A percentile compares a stretch with the other conserved stretches of the same genome.
These are phyloP conservation scores for Lates calcarifer DNA, from an alignment of 2,113 vertebrate species.

Conservation along the genomic window DNA sequence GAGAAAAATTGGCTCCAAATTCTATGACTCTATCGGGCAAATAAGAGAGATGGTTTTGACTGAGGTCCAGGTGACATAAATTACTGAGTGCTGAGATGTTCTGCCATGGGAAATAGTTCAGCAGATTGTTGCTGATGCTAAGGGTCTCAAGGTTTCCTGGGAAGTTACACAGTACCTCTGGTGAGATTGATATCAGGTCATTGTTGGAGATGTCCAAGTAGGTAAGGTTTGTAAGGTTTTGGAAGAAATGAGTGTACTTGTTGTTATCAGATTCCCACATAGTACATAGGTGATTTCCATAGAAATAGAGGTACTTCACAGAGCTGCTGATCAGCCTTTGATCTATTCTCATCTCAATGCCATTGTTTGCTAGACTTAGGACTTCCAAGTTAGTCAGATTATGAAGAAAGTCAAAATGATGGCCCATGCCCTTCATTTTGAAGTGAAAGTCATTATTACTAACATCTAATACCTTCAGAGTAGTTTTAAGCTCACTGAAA, in stretches of 20 bases:
- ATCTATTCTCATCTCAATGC: slow-evolving; percentile 82
- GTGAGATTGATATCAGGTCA: slow-evolving; percentile 68
- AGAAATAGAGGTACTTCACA: slow-evolving; percentile 82
- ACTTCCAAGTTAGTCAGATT: slow-evolving; percentile 75
- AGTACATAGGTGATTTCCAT: slow-evolving; percentile 80
- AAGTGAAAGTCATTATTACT: slow-evolving; percentile 87
- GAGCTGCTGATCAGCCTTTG: slow-evolving; percentile 76
- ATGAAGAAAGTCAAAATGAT: slow-evolving; percentile 80
- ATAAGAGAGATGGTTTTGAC: slow-evolving; percentile 74
- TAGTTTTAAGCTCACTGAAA: slow-evolving; percentile 80
- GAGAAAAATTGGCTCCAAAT: slow-evolving; percentile 70
- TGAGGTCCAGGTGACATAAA: slow-evolving; percentile 82
- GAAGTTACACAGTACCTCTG: slow-evolving; percentile 73
- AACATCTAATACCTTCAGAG: slow-evolving; percentile 84
- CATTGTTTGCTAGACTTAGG: slow-evolving; percentile 84
- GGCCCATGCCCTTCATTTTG: slow-evolving; percentile 85
- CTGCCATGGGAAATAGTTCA: slow-evolving; percentile 83
- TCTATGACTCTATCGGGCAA: slow-evolving; percentile 55
- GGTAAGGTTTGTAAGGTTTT: slow-evolving; percentile 80
- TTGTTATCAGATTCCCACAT: slow-evolving; percentile 82
- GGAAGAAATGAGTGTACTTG: slow-evolving; percentile 82
- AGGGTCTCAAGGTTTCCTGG: slow-evolving; percentile 76
- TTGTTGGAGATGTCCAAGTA: slow-evolving; percentile 86
- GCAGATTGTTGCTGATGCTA: slow-evolving; percentile 74
- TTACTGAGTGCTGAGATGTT: slow-evolving; percentile 76